Evolutionary conservation across 2,888 invertebrate species (phyloP).

Genomic region (Loripinus fragilis): DNA sequence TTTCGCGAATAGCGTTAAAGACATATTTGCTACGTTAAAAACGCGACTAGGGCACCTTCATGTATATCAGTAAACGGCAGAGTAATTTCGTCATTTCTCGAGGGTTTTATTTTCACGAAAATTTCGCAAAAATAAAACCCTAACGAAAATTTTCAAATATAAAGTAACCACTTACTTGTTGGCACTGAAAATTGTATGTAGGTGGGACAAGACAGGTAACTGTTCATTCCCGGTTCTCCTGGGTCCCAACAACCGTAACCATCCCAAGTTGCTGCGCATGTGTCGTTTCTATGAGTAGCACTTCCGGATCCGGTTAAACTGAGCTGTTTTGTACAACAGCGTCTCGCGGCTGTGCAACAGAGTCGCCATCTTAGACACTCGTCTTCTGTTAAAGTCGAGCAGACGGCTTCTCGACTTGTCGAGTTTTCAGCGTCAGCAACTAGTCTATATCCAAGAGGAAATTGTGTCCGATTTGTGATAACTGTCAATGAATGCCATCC

Average conservation of each 20-base stretch:
- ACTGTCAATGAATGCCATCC: slow-evolving; percentile 13
- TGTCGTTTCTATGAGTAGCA: slow-evolving; percentile 5
- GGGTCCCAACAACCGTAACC: slow-evolving; percentile 48
- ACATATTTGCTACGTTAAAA: no score
- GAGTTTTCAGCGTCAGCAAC: slow-evolving; percentile 34
- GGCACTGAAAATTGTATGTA: slow-evolving; percentile 47
- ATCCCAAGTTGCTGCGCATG: slow-evolving; percentile 48
- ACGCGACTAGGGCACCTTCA: no score
- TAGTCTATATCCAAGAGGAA: slow-evolving; percentile 18
- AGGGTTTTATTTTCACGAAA: no score
- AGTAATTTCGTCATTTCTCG: no score
- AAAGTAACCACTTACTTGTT: slow-evolving; percentile 59
- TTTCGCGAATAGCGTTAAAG: no score
- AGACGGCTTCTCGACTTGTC: slow-evolving; percentile 23
- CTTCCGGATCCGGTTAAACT: no score
- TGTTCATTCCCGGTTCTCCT: slow-evolving; percentile 31
- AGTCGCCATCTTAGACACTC: slow-evolving; percentile 44
- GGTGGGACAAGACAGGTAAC: slow-evolving; percentile 41
- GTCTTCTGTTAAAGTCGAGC: slow-evolving; percentile 36
- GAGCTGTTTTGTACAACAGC: slow-evolving; percentile 38
- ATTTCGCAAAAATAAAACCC: no score
- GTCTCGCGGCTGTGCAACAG: slow-evolving; percentile 34
- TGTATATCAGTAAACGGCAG: no score
- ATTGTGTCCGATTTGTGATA: slow-evolving; percentile 25
- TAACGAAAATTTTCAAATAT: no score